Evolutionary conservation across 2,113 vertebrate species (phyloP).

Genomic region (Camelus bactrianus): DNA sequence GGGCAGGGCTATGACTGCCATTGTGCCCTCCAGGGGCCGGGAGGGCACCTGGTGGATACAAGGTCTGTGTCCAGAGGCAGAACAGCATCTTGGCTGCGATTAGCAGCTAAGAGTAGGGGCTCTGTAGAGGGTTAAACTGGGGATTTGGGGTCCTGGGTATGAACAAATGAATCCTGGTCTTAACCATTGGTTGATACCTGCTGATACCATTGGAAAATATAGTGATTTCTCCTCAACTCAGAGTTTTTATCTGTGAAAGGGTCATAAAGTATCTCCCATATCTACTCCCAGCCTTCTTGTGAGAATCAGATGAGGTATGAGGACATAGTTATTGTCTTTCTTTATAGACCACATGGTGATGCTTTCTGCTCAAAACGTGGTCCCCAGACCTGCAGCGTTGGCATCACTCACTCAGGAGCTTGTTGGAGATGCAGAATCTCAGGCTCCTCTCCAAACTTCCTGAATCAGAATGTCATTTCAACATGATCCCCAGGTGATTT

Average conservation of each 20-base stretch:
- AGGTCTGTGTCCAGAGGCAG: neutral
- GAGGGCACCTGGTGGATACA: neutral
- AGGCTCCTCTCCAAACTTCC: neutral
- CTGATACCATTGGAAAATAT: neutral
- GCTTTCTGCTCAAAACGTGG: neutral
- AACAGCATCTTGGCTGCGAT: neutral
- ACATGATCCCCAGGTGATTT: neutral
- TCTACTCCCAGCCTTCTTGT: neutral
- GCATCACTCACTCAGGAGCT: neutral
- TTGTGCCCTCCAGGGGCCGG: fast-evolving
- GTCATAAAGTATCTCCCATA: neutral
- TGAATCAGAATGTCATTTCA: neutral
- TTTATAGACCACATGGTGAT: neutral
- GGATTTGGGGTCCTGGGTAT: neutral
- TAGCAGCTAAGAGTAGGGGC: neutral
- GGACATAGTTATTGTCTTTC: neutral
- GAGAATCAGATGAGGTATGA: neutral
- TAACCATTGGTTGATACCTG: neutral
- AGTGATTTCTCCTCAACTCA: neutral
- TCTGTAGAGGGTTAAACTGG: neutral
- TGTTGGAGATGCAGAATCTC: neutral
- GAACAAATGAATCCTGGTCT: neutral
- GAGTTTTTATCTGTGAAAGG: neutral
- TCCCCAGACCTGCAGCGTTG: fast-evolving
- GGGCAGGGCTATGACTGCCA: neutral